Base-by-base conservation (phyloP, 2,888 invertebrate genomes). In the Tetheella fluctuosa region DNA sequence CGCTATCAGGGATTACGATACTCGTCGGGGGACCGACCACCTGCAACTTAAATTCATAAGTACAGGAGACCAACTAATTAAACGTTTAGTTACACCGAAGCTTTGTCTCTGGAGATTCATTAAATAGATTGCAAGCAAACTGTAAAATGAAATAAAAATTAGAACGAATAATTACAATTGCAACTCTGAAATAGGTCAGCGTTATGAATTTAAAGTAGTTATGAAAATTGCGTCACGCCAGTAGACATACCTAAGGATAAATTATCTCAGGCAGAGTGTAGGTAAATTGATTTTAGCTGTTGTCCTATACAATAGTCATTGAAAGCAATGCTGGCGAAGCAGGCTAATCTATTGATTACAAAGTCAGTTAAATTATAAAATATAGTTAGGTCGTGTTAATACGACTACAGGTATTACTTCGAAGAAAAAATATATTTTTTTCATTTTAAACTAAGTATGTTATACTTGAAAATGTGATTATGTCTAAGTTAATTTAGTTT, bases 41-140 rank as follows among this genome's bases (percentile, higher is more conserved):
- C 68, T 71, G 70, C 58, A 67, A 60, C 59, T 62, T 59, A 63
- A 69, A 68, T 70, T 70, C 69, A 71, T 69, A 77, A 75, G 68
- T 71, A 65, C 58, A 65, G 68, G 65, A 65, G 66, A 63, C 59
- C 68, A 69, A 72, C 76, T 73, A 80, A 79, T 79, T 73, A 76
- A 80, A 80, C 73, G 73, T 74, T 79, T 69, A 70, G 66, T 64
- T 71, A 64, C 67, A 62, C 68, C 73, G 74, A 67, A 63, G 70
- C 69, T 67, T 73, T 74, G 73, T 73, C 76, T 64, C 70, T 68
- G 67, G 64, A 61, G 66, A 69, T 71, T 71, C 69, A 66, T 48
- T 64, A 59, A 74, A 77, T 69, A 71, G 71, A 68, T 67, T 69
- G 62, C 60, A 25, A 66, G 30, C 59, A 23, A 66, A 34, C 59